Percentiles rank a stretch among this genome's conserved stretches.
Evolutionary conservation across 2,888 invertebrate genomes (phyloP).

Genomic region (Mechanitis messenoides): DNA sequence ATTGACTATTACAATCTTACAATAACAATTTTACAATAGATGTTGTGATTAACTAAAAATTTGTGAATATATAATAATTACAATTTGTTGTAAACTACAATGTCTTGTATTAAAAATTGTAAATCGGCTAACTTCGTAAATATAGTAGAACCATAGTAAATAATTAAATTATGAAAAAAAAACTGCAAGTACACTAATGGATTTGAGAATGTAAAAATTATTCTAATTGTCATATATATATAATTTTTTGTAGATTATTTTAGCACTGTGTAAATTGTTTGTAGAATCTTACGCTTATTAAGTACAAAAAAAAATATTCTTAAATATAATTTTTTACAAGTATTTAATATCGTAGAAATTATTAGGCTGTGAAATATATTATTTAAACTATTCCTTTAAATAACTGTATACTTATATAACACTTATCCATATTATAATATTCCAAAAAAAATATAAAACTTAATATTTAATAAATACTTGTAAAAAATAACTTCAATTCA

Average conservation of each 20-base stretch:
- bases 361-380: conserved; percentile 5
- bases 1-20: not conserved
- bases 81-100: conserved; percentile 31
- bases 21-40: conserved; percentile 6
- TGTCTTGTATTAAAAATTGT: not conserved
- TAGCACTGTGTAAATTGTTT: conserved; percentile 33
- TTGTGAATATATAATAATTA: conserved; percentile 17
- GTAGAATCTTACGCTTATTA: conserved; percentile 48
- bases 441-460: not conserved
- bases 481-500: conserved; percentile 25
- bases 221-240: conserved; percentile 3
- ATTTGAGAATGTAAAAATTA: conserved; percentile 52
- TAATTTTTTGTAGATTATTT: not conserved
- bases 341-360: conserved; percentile 6
- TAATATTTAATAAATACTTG: conserved; percentile 7
- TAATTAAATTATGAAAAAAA: conserved; percentile 33
- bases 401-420: not conserved
- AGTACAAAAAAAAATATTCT: conserved; percentile 46
- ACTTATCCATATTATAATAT: not conserved
- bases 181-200: conserved; percentile 71
- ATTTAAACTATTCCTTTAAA: not conserved
- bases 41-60: conserved; percentile 4
- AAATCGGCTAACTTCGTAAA: conserved; percentile 27
- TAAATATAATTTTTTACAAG: conserved; percentile 17
- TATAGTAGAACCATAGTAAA: conserved; percentile 35